phyloP scores from a whole-genome alignment of 2,113 vertebrate species.

The Callocephalon fimbriatum region DNA sequence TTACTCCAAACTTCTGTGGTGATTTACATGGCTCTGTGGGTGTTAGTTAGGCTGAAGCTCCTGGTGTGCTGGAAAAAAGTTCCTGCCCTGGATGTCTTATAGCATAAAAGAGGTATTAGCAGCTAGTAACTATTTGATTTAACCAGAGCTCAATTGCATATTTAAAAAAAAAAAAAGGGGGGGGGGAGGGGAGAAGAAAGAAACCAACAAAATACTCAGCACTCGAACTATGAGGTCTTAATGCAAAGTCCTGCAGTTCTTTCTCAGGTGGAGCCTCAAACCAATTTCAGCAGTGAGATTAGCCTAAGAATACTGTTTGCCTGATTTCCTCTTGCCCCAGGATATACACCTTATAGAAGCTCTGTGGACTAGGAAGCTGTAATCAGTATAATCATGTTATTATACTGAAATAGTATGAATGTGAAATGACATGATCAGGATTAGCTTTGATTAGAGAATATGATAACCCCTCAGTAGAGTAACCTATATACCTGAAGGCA shows the following conservation, averaged over 20 bases:
- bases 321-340: background rate
- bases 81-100: background rate
- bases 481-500: background rate
- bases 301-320: background rate
- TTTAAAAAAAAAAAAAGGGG: accelerated
- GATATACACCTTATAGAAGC: background rate
- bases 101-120: background rate
- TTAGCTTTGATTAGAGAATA: background rate
- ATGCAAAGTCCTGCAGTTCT: background rate
- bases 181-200: background rate
- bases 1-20: background rate
- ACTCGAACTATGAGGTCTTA: background rate
- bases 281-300: background rate
- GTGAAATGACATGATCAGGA: background rate
- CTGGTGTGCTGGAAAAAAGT: background rate
- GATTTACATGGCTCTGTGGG: background rate
- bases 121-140: background rate
- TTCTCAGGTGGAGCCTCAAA: background rate
- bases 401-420: background rate
- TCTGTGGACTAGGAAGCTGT: background rate
- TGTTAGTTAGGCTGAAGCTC: background rate
- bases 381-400: background rate
- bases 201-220: background rate
- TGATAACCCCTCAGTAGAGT: background rate
- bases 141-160: background rate